Conservation (phyloP, 35 echinoderm and acorn worm species). For the Ophiothrix spiculata region DNA sequence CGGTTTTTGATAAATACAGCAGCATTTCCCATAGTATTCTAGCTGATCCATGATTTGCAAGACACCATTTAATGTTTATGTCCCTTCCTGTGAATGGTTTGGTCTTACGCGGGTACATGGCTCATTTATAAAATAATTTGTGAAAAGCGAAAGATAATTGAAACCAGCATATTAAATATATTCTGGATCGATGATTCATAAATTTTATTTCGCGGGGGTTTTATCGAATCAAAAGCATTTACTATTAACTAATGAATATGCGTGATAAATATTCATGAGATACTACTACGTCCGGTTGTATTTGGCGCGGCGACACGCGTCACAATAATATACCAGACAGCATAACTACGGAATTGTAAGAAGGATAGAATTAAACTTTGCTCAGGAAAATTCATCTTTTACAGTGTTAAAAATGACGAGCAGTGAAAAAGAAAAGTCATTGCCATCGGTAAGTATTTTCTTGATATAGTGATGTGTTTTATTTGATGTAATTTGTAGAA, state of each 20-base stretch:
- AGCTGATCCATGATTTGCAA: background rate
- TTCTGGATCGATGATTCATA: background rate
- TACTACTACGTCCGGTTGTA: background rate
- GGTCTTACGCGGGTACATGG: too few species aligned
- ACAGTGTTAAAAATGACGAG: background rate
- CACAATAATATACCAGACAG: background rate
- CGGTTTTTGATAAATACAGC: too few species aligned
- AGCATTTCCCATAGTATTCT: too few species aligned
- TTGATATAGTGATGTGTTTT: background rate
- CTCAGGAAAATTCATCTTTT: background rate
- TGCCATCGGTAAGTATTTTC: background rate
- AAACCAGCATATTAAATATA: background rate
- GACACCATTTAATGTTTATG: background rate
- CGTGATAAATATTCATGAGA: background rate
- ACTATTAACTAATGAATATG: background rate
- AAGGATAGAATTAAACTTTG: background rate
- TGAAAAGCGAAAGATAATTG: background rate
- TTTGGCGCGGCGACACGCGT: background rate
- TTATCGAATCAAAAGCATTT: background rate
- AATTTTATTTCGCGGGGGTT: background rate
- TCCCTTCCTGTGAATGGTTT: background rate
- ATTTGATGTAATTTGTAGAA: background rate
- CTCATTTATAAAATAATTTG: too few species aligned
- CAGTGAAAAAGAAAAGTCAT: background rate
- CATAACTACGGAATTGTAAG: background rate